phyloP scores from a whole-genome alignment of 2,797 vertebrate species.

The Sylvia borin region DNA sequence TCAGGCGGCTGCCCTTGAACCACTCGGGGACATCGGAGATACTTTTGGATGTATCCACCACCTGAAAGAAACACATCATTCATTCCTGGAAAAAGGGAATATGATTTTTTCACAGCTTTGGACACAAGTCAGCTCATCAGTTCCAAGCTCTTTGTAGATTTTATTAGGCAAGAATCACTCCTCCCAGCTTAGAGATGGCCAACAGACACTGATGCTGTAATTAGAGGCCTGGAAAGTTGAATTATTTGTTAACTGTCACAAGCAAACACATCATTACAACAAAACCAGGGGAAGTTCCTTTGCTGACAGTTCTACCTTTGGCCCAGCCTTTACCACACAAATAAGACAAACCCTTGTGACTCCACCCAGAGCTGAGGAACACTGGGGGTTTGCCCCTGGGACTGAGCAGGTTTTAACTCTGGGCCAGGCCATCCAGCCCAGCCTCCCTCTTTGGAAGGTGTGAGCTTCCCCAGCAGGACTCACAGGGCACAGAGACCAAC shows the following conservation, averaged over 20 bases:
- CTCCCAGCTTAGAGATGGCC: neutral
- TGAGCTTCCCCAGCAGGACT: neutral
- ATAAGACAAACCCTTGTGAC: neutral
- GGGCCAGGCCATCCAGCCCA: neutral
- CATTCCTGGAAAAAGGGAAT: neutral
- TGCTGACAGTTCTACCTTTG: neutral
- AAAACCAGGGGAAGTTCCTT: neutral
- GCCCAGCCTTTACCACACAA: neutral
- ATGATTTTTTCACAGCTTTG: neutral
- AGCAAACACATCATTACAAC: neutral
- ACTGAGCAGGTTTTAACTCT: neutral
- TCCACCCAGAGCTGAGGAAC: neutral
- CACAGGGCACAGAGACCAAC: neutral
- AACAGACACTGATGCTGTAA: neutral
- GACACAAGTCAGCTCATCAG: neutral
- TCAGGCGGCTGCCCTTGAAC: constrained; percentile 92
- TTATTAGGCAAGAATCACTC: neutral
- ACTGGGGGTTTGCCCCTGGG: neutral
- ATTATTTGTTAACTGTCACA: neutral
- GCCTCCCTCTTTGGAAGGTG: neutral
- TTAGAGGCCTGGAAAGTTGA: neutral
- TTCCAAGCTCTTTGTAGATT: neutral
- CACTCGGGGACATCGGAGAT: constrained; percentile 91
- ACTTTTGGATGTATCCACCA: constrained; percentile 87
- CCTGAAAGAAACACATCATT: constrained; percentile 67